phyloP scores from a whole-genome alignment of 2,888 invertebrate species.

The Mythimna impura region DNA sequence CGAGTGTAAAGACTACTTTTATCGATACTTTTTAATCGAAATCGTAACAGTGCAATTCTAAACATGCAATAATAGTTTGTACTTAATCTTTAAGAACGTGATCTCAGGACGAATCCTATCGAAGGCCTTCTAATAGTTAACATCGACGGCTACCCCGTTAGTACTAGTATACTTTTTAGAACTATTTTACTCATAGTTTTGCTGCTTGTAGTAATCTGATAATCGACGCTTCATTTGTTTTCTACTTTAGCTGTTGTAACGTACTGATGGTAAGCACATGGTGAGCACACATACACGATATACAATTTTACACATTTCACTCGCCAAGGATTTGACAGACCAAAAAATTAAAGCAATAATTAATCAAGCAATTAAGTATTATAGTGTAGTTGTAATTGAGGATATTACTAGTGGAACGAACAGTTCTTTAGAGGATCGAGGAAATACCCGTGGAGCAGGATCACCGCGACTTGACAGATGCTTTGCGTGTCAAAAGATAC shows the following conservation, averaged over 20 bases:
- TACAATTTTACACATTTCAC: constrained; percentile 84
- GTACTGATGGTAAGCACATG: constrained; percentile 80
- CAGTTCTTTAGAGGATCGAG: constrained; percentile 66
- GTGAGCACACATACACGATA: constrained; percentile 79
- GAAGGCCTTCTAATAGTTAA: constrained; percentile 86
- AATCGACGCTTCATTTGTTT: constrained; percentile 80
- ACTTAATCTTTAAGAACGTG: constrained; percentile 89
- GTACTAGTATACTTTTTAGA: constrained; percentile 75
- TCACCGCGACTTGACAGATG: constrained; percentile 65
- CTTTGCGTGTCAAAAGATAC: constrained; percentile 87
- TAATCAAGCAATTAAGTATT: constrained; percentile 79
- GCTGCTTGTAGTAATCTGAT: constrained; percentile 84
- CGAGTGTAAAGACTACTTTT: constrained; percentile 83
- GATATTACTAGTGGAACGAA: constrained; percentile 72
- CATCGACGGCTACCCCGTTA: constrained; percentile 83
- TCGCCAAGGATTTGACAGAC: constrained; percentile 85
- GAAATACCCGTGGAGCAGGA: constrained; percentile 33
- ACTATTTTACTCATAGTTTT: constrained; percentile 83
- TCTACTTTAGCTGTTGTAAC: constrained; percentile 78
- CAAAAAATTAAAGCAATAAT: constrained; percentile 84
- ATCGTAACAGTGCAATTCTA: constrained; percentile 88
- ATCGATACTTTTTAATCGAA: constrained; percentile 77
- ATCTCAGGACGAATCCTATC: constrained; percentile 89
- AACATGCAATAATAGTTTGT: constrained; percentile 89
- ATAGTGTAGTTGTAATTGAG: constrained; percentile 77